Base-by-base conservation (phyloP, 2,113 vertebrate species). In the Vulpes lagopus region DNA sequence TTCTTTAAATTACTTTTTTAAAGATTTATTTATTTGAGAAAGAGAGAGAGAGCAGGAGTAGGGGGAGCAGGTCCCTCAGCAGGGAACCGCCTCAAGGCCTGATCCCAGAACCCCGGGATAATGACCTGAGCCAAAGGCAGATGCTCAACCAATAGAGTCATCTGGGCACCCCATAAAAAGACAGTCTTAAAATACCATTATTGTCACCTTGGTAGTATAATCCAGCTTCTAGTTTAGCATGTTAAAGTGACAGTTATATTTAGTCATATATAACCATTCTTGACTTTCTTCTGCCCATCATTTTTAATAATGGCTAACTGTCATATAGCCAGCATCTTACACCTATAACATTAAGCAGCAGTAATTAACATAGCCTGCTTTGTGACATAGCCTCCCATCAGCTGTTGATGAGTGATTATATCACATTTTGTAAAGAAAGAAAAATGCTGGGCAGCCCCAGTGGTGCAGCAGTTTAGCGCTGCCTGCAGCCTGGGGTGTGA, bases 141-240 rank as follows among this genome's bases (percentile, higher is more conserved):
- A 69, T 1, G 30, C 64, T 67, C 16, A 69, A 69, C 65, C 65
- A n/a, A 32, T 32, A 17, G 65, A 69, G 65, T 32, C 32, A 69
- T 32, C 32, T 3, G n/a, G 3, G 16, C 15, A 5, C 30, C 65
- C 16, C 32, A 15, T 27, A 51, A 59, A 95, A 38, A 64, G 20
- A 25, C 38, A 43, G 9, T 80, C n/a, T 95, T 96, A 93, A 95
- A 95, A 78, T 90, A 59, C 5, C 4, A 5, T 73, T 91, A 27
- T 65, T 96, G 19, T 82, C 35, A 53, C 15, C 74, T 83, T 6
- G 16, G 22, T 97, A n/a, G 11, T 69, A 20, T 53, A 94, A 16
- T 64, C 43, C 8, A 96, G 15, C 51, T 95, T 89, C 53, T 88
- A 38, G 71, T 83, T 96, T 91, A 94, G 32, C 25, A 92, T 92